Base-by-base conservation (phyloP, 2,113 vertebrate species). In the Oryzias woworae region DNA sequence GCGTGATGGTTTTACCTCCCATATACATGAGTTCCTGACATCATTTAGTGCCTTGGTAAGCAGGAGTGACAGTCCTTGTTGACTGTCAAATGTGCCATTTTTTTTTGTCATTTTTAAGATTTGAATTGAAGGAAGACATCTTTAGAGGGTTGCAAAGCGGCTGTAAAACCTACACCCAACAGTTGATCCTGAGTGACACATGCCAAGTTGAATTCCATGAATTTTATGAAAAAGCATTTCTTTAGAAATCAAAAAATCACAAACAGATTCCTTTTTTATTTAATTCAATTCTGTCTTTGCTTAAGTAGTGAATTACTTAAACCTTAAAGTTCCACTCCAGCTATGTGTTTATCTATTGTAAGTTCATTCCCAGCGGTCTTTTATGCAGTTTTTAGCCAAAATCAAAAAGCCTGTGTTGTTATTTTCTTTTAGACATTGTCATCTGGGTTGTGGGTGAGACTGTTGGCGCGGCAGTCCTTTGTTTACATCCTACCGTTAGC, bases 1-100 rank as follows among this genome's bases (percentile, higher is more conserved):
- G 76, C 65, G 26, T 74, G 72, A 73, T 75, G 20, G 71, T 65
- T 73, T 71, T 36, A 57, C 71, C 45, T 70, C 72, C 18, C 49
- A 31, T 65, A 81, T 23, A 41, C 69, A 73, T 5, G 63, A 75
- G 53, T 43, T 66, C 23, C 56, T 24, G 54, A 77, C 66, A 81
- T 74, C 53, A 71, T 66, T 74, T 64, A 49, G 61, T 56, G 56
- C 46, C 53, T 79, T 66, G 13, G 62, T 67, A 8, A 60, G 28
- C 58, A 75, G 51, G 22, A 62, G 50, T 84, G 62, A 54, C 51
- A 71, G 24, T 47, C 50, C 22, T 52, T 76, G 53, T 44, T 62
- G n/a, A 31, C 72, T 16, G 52, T 65, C 43, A 53, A 66, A 75
- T 68, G 60, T 67, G 44, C 48, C 42, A 55, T 41, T 56, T 59